These are phyloP conservation scores for Aphelenchoides fujianensis DNA, from an alignment of 1,140 invertebrate species.

Conservation along the genomic window DNA sequence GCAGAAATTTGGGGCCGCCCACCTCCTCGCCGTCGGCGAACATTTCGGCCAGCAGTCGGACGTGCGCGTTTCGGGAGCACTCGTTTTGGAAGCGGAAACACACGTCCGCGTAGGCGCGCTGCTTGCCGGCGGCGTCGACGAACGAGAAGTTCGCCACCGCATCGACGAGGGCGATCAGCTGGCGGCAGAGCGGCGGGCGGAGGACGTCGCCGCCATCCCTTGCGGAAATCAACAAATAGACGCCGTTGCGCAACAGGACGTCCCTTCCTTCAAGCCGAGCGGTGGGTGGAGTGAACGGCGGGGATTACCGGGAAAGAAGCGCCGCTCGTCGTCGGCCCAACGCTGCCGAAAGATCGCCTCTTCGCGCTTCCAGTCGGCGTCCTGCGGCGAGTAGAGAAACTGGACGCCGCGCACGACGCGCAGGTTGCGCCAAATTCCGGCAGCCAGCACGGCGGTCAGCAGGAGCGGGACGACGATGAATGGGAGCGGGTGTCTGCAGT, in stretches of 20 bases:
- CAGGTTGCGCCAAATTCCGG: slow-evolving; percentile 40
- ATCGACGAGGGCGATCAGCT: slow-evolving; percentile 41
- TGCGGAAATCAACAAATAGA: slow-evolving; percentile 71
- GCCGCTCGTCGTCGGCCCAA: slow-evolving; percentile 47
- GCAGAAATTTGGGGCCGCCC: background rate
- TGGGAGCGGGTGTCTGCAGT: background rate
- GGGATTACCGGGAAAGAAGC: slow-evolving; percentile 47
- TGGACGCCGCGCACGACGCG: slow-evolving; percentile 53
- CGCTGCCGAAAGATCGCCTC: slow-evolving; percentile 41
- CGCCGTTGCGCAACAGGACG: slow-evolving; percentile 43
- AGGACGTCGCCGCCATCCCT: slow-evolving; percentile 79
- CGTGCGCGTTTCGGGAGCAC: slow-evolving; percentile 49
- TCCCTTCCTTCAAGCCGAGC: slow-evolving; percentile 46
- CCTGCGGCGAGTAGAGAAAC: slow-evolving; percentile 48
- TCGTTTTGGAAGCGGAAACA: slow-evolving; percentile 52
- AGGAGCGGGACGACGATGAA: slow-evolving; percentile 51
- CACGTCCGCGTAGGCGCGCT: slow-evolving; percentile 41
- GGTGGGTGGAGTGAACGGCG: slow-evolving; percentile 9
- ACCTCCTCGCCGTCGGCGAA: slow-evolving; percentile 42
- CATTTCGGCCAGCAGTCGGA: slow-evolving; percentile 44
- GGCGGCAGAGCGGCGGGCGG: slow-evolving; percentile 65
- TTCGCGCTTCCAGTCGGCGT: slow-evolving; percentile 53
- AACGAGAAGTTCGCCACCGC: slow-evolving; percentile 36
- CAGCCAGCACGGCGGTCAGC: slow-evolving; percentile 40
- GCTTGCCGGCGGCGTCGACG: slow-evolving; percentile 21